A percentile compares a stretch with the other conserved stretches of the same genome.
Conservation (phyloP, 2,113 vertebrate genomes). For the Nycticebus coucang region DNA sequence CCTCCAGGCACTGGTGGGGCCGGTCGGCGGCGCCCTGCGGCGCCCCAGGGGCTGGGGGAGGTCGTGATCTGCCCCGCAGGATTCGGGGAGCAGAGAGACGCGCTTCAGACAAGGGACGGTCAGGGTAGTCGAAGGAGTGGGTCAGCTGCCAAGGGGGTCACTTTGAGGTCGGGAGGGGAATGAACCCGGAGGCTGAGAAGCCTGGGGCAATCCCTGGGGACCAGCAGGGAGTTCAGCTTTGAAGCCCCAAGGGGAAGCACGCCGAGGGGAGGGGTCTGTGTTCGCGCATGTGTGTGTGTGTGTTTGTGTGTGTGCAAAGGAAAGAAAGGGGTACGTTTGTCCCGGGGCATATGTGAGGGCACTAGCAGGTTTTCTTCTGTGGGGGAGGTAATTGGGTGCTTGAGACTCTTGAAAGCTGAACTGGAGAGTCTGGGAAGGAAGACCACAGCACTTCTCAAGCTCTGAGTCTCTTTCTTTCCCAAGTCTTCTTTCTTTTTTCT, state of each 20-base stretch:
- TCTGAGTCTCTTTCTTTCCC: neutral
- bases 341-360: slow-evolving; percentile 29
- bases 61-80: neutral
- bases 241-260: neutral
- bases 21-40: neutral
- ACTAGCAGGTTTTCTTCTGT: neutral
- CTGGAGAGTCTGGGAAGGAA: neutral
- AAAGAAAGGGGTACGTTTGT: slow-evolving; percentile 15
- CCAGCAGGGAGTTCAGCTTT: neutral
- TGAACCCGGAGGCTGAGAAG: slow-evolving; percentile 7
- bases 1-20: neutral
- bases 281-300: slow-evolving; percentile 46
- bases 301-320: slow-evolving; percentile 42
- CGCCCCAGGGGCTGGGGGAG: neutral
- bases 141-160: slow-evolving; percentile 81
- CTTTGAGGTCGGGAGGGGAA: slow-evolving; percentile 12
- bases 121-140: slow-evolving; percentile 65
- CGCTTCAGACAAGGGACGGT: neutral
- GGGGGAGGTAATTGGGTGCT: neutral
- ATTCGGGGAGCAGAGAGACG: neutral
- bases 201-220: slow-evolving; percentile 39
- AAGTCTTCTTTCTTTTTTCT: neutral
- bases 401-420: neutral
- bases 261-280: slow-evolving; percentile 59
- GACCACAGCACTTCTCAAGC: neutral